Conservation (phyloP, 2,888 invertebrate genomes). For the Merodon equestris region DNA sequence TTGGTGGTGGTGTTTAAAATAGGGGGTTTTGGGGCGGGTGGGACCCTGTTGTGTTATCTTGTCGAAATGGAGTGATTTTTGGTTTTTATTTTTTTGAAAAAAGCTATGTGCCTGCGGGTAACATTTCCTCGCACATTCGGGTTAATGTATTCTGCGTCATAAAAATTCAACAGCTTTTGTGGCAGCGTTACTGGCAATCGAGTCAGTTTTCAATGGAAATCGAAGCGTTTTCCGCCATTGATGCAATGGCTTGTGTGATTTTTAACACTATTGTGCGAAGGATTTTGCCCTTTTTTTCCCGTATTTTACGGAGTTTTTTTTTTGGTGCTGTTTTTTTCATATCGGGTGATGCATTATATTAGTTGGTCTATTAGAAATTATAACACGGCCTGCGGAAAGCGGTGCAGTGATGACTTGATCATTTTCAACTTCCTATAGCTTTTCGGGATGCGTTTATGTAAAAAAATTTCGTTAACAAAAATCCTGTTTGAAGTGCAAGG, state of each 20-base stretch:
- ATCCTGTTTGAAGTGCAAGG: no score
- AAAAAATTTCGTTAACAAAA: no score
- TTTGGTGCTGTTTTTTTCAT: no score
- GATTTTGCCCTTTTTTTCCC: neutral
- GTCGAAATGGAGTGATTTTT: slow-evolving; percentile 54
- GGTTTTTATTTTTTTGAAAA: neutral
- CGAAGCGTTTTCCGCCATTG: slow-evolving; percentile 42
- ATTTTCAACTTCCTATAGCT: no score
- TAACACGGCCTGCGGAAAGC: no score
- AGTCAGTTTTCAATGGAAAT: slow-evolving; percentile 53
- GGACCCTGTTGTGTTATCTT: slow-evolving; percentile 55
- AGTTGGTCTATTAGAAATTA: no score
- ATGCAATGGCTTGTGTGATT: slow-evolving; percentile 54
- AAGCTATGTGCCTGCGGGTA: slow-evolving; percentile 23
- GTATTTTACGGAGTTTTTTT: neutral
- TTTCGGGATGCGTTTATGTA: no score
- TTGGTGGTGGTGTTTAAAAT: neutral
- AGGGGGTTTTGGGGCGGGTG: slow-evolving; percentile 17
- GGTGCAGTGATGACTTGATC: no score
- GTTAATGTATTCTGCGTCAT: slow-evolving; percentile 47
- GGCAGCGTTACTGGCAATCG: slow-evolving; percentile 42
- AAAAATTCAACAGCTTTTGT: slow-evolving; percentile 55
- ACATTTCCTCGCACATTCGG: slow-evolving; percentile 18
- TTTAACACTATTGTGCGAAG: slow-evolving; percentile 37
- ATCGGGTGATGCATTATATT: no score